A percentile compares a stretch with the other conserved stretches of the same genome.
These are phyloP conservation scores for Cynoglossus semilaevis DNA, from an alignment of 2,113 vertebrate genomes.

Conservation along the genomic window DNA sequence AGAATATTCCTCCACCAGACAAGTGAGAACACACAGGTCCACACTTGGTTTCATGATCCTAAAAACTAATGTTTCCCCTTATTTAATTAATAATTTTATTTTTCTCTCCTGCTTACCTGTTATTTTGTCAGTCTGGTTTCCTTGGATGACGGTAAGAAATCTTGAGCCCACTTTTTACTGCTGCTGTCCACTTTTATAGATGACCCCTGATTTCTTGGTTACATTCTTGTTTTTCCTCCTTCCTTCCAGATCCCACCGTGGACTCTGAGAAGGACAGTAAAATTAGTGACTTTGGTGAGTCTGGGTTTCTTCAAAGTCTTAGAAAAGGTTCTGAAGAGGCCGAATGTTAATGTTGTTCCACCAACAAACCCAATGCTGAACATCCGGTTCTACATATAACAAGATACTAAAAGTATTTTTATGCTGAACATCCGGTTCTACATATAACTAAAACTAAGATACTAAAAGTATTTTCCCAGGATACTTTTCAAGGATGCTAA, in stretches of 20 bases:
- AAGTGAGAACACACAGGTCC: slow-evolving; percentile 61
- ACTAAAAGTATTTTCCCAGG: too few species aligned
- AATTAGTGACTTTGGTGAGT: slow-evolving; percentile 44
- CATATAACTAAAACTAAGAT: too few species aligned
- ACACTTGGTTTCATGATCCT: neutral
- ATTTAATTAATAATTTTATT: neutral
- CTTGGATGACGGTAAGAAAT: slow-evolving; percentile 73
- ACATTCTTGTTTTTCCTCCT: neutral
- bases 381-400: too few species aligned
- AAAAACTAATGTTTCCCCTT: neutral
- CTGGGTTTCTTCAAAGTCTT: neutral
- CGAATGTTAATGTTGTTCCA: too few species aligned
- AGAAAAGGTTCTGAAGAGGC: too few species aligned
- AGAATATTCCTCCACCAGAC: slow-evolving; percentile 58
- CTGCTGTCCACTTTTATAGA: slow-evolving; percentile 63
- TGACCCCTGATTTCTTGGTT: neutral
- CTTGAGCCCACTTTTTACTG: slow-evolving; percentile 45
- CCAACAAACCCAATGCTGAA: too few species aligned
- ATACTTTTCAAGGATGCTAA: too few species aligned
- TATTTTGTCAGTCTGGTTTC: slow-evolving; percentile 73
- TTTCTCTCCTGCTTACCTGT: neutral
- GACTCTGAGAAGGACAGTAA: slow-evolving; percentile 54
- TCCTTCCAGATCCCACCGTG: slow-evolving; percentile 39
- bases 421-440: too few species aligned
- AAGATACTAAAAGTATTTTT: too few species aligned